Conservation (phyloP, 2,888 invertebrate species). For the Hydriomena furcata region DNA sequence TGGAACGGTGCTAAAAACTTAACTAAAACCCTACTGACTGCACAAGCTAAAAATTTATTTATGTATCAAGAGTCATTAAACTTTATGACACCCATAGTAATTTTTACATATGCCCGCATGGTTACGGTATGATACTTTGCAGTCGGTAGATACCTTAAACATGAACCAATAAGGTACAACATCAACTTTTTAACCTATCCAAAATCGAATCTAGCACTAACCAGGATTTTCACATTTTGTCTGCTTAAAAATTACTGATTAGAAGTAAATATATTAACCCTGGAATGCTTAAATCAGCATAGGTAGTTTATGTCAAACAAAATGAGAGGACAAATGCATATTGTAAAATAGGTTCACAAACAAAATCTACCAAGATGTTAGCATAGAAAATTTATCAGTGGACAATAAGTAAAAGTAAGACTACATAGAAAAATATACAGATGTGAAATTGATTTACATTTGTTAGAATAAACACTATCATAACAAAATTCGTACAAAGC, state of each 20-base stretch:
- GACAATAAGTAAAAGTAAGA: constrained; percentile 27
- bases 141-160: too few relatives aligned
- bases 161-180: constrained; percentile 38
- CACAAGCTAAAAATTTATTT: too few relatives aligned
- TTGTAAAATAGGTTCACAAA: constrained; percentile 16
- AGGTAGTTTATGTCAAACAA: constrained; percentile 4
- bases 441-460: constrained; percentile 33
- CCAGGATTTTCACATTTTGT: neutral
- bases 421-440: constrained; percentile 32
- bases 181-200: constrained; percentile 7
- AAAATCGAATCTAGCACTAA: neutral
- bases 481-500: constrained; percentile 28
- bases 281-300: neutral
- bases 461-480: constrained; percentile 26
- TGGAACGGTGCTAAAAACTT: constrained; percentile 41
- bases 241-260: neutral
- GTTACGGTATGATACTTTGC: too few relatives aligned
- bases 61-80: too few relatives aligned
- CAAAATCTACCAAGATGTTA: constrained; percentile 11
- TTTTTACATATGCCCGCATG: too few relatives aligned
- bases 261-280: neutral
- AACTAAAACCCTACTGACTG: too few relatives aligned
- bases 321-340: constrained; percentile 20
- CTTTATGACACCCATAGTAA: too few relatives aligned
- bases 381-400: constrained; percentile 19